Evolutionary conservation across 2,888 invertebrate genomes (phyloP), one percentile per base, ranked within the genome.

Genomic region (Alloscopus bannaensis): DNA sequence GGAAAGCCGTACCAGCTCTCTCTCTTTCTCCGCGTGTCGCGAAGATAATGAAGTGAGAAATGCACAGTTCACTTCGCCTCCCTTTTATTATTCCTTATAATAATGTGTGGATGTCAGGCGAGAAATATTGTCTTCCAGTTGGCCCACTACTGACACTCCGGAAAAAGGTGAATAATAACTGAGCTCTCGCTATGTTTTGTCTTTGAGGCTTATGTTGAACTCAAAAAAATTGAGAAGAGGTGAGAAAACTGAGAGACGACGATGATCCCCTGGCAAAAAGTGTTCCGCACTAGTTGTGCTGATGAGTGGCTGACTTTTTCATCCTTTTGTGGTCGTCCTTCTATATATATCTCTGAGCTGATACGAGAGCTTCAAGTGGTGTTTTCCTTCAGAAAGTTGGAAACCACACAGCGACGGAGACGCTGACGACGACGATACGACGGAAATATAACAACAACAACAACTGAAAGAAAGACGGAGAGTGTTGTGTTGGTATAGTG

Each of bases 11-110:
- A 11, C 8, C 13, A 26, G 24, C 20, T 29, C 13, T 57, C 57
- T 57, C 24, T 24, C 11, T 57, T 57, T 57, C 31, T 29, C 59
- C 20, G 31, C 62, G 40, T 31, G 13, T 31, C 28, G 40, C 20
- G 26, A 22, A 72, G 72, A 62, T 72, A 72, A 62, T 72, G 72
- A 72, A 72, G 72, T 72, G 72, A 62, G 72, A 62, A 62, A 28
- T 60, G 47, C 45, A 60, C 20, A 47, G 31, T 31, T 57, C 31
- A 57, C 31, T 66, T 13, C 52, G 3, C 47, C n/a, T n/a, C 47
- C 18, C 28, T 11, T 24, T 31, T 13, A 57, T 8, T 20, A 18
- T 57, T 29, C 31, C 20, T 31, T 29, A 29, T n/a, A n/a, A 31
- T 29, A 57, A 57, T 26, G 24, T 6, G 8, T 26, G 24, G 28